Conservation (phyloP, 2,113 vertebrate species). For the Hassar affinis region DNA sequence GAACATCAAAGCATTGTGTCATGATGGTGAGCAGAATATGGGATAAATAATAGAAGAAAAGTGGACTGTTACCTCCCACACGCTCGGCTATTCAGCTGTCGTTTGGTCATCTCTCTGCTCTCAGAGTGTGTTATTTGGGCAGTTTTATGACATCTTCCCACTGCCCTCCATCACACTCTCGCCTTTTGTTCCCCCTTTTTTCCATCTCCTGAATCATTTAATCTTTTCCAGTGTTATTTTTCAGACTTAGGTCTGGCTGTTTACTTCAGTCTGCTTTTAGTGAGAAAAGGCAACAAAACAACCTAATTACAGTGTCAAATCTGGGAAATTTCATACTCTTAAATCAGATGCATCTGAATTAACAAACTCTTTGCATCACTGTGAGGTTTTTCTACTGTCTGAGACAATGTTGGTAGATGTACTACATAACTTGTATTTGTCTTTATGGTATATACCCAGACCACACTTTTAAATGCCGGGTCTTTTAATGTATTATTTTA, state of each 20-base stretch:
- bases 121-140: not conserved
- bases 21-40: not conserved
- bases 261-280: not conserved
- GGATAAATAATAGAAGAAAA: constrained; percentile 14
- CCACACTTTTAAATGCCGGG: not conserved
- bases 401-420: not conserved
- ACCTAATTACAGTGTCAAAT: not conserved
- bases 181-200: not conserved
- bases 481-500: not conserved
- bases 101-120: not conserved
- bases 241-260: not conserved
- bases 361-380: not conserved
- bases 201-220: not conserved
- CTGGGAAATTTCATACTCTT: not conserved
- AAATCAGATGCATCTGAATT: not conserved
- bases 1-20: not conserved
- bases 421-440: not conserved
- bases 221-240: not conserved
- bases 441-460: not conserved
- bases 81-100: not conserved
- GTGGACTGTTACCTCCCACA: not conserved
- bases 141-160: constrained; percentile 5
- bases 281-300: no score
- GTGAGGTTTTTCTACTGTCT: not conserved
- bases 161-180: not conserved